Conservation (phyloP, 2,888 invertebrate genomes). For the Cylloceria caligata region DNA sequence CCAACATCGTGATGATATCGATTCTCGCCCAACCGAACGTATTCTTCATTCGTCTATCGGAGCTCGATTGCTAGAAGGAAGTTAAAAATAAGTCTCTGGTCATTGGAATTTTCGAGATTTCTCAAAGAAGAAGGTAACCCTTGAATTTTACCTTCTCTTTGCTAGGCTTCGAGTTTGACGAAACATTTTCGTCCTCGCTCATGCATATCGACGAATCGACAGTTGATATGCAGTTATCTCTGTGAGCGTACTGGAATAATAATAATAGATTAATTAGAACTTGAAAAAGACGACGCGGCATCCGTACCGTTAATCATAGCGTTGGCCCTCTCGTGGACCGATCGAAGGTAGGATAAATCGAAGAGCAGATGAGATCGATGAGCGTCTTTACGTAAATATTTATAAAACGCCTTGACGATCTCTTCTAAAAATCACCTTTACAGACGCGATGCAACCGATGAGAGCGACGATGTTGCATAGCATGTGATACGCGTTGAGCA, state of each 20-base stretch:
- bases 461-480: conserved; percentile 96
- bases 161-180: conserved; percentile 71
- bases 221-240: conserved; percentile 72
- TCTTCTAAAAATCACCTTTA: too few species aligned
- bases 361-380: too few species aligned
- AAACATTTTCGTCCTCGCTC: conserved; percentile 73
- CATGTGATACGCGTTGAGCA: conserved; percentile 97
- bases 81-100: not conserved
- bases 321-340: too few species aligned
- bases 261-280: not conserved
- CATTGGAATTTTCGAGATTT: conserved; percentile 1
- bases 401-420: too few species aligned
- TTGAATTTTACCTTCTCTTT: conserved; percentile 72
- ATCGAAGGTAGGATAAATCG: too few species aligned
- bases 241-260: conserved; percentile 79
- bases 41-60: conserved; percentile 90
- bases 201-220: conserved; percentile 74
- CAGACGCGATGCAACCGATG: conserved; percentile 91
- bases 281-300: not conserved
- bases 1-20: conserved; percentile 93
- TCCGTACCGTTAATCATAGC: too few species aligned
- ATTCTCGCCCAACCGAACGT: conserved; percentile 97
- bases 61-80: conserved; percentile 85
- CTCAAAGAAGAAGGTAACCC: conserved; percentile 1
- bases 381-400: too few species aligned